These are phyloP conservation scores for Polydrusus pterygomalis DNA, from an alignment of 2,888 invertebrate species.

Conservation along the genomic window DNA sequence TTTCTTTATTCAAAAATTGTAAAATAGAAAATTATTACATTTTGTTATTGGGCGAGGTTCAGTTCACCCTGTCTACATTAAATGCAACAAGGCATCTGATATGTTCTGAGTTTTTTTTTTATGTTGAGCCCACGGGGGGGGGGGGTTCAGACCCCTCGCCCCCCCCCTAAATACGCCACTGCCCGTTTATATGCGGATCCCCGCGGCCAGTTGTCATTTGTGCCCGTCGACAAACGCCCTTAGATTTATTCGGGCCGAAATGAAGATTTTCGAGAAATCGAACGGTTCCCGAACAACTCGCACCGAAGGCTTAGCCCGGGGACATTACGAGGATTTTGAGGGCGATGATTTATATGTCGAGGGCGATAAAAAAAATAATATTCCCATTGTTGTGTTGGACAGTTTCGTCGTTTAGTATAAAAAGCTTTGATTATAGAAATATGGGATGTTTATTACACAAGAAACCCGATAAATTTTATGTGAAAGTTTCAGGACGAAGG, in stretches of 20 bases:
- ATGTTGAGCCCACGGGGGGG: too few relatives aligned
- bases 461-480: too few relatives aligned
- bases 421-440: background rate
- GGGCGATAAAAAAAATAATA: conserved; percentile 35
- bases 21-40: too few relatives aligned
- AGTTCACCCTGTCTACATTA: too few relatives aligned
- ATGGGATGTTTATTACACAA: too few relatives aligned
- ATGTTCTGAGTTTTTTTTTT: too few relatives aligned
- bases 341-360: conserved; percentile 44
- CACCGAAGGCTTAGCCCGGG: conserved; percentile 41
- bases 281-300: conserved; percentile 13
- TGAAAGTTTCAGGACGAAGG: too few relatives aligned
- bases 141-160: too few relatives aligned
- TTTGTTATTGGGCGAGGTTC: too few relatives aligned
- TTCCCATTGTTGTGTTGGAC: conserved; percentile 9
- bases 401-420: conserved; percentile 1
- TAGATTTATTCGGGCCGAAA: conserved; percentile 46
- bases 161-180: too few relatives aligned
- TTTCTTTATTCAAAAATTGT: too few relatives aligned
- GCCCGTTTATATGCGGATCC: conserved; percentile 38
- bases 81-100: too few relatives aligned
- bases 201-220: conserved; percentile 50
- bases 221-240: conserved; percentile 40
- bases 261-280: conserved; percentile 34
- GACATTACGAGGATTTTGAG: conserved; percentile 35